A percentile compares a stretch with the other conserved stretches of the same genome.
phyloP scores from a whole-genome alignment of 2,888 invertebrate species.

The Sthenelais limicola region DNA sequence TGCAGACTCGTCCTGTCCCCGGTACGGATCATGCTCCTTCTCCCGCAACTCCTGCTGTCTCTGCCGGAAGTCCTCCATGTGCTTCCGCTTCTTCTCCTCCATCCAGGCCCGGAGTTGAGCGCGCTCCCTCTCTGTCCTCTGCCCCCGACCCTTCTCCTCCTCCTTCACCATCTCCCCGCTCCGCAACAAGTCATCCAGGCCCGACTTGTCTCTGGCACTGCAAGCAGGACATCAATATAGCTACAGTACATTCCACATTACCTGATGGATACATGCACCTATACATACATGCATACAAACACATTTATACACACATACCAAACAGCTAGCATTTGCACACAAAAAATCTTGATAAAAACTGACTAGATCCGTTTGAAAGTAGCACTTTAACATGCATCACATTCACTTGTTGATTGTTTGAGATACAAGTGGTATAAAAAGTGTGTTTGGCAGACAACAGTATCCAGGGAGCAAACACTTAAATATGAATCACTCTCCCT shows the following conservation, averaged over 20 bases:
- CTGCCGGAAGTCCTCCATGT: slow-evolving; percentile 58
- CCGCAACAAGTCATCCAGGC: slow-evolving; percentile 33
- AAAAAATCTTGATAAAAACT: too few species aligned
- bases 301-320: too few species aligned
- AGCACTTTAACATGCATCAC: too few species aligned
- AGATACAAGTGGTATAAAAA: too few species aligned
- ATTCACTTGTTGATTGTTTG: too few species aligned
- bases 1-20: slow-evolving; percentile 46
- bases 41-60: slow-evolving; percentile 58
- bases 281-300: too few species aligned
- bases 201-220: slow-evolving; percentile 1
- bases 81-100: slow-evolving; percentile 57
- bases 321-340: too few species aligned
- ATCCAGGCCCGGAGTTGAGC: slow-evolving; percentile 63
- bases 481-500: too few species aligned
- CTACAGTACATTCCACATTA: not conserved
- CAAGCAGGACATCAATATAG: not conserved
- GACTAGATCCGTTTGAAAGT: too few species aligned
- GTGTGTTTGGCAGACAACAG: too few species aligned
- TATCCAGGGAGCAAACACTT: too few species aligned
- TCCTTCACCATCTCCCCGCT: slow-evolving; percentile 56
- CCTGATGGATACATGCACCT: too few species aligned
- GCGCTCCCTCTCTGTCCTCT: slow-evolving; percentile 51
- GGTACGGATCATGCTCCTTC: slow-evolving; percentile 62
- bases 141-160: slow-evolving; percentile 43